Conservation (phyloP, 2,797 vertebrate genomes). For the Scyliorhinus canicula region DNA sequence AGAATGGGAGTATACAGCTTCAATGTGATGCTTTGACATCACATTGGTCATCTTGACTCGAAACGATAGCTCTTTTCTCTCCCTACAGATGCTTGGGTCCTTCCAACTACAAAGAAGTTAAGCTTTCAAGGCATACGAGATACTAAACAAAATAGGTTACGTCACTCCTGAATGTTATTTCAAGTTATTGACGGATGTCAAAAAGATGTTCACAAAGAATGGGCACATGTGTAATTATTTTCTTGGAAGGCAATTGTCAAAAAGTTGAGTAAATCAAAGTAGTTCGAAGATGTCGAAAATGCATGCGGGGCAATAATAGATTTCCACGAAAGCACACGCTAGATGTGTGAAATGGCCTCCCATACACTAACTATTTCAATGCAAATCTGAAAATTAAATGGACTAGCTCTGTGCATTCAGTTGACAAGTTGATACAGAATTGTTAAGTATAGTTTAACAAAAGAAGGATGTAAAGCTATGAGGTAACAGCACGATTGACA, state of each 20-base stretch:
- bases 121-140: background rate
- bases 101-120: background rate
- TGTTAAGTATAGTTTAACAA: background rate
- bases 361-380: background rate
- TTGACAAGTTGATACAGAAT: background rate
- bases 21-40: background rate
- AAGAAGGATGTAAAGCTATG: background rate
- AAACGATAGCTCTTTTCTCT: too few species aligned
- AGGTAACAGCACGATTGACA: background rate
- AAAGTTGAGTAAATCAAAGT: background rate
- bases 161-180: background rate
- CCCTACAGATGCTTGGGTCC: too few species aligned
- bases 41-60: too few species aligned
- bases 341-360: background rate
- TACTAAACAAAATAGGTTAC: background rate
- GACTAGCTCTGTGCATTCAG: background rate
- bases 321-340: background rate
- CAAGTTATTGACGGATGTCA: background rate
- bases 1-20: background rate
- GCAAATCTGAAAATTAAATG: background rate
- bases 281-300: background rate
- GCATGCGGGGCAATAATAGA: background rate
- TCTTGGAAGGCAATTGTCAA: background rate
- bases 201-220: background rate
- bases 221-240: background rate